phyloP scores from a whole-genome alignment of 2,888 invertebrate species.

The Nymphalis urticae region DNA sequence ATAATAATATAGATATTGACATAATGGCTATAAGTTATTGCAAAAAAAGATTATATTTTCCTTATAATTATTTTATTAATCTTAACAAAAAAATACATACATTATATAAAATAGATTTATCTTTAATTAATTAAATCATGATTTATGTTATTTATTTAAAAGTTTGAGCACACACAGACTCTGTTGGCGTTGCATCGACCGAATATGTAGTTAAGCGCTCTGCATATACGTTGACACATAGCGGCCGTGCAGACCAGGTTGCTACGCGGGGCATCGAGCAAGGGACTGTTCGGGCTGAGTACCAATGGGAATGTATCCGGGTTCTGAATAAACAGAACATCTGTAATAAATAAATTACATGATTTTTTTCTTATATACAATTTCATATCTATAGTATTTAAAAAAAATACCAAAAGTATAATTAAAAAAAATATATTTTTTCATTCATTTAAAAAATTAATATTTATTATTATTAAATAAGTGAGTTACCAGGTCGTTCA shows the following conservation, averaged over 20 bases:
- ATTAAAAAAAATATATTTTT: too few species aligned
- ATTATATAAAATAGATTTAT: too few species aligned
- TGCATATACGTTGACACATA: conserved; percentile 11
- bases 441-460: too few species aligned
- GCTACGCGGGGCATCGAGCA: background rate
- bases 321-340: conserved; percentile 1
- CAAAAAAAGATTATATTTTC: too few species aligned
- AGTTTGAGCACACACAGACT: conserved; percentile 10
- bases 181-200: conserved; percentile 13
- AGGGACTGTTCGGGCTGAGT: background rate
- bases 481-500: conserved; percentile 9
- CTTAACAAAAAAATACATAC: too few species aligned
- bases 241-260: conserved; percentile 11
- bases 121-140: background rate
- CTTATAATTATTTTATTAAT: too few species aligned
- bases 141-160: background rate
- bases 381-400: too few species aligned
- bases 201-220: conserved; percentile 16
- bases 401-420: too few species aligned
- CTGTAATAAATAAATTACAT: too few species aligned
- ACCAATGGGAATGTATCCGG: background rate
- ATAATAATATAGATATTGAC: too few species aligned
- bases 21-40: too few species aligned
- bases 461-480: background rate
- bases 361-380: too few species aligned